Percentiles rank a stretch among this genome's conserved stretches.
Conservation (phyloP, 2,797 vertebrate genomes). For the Podargus strigoides region DNA sequence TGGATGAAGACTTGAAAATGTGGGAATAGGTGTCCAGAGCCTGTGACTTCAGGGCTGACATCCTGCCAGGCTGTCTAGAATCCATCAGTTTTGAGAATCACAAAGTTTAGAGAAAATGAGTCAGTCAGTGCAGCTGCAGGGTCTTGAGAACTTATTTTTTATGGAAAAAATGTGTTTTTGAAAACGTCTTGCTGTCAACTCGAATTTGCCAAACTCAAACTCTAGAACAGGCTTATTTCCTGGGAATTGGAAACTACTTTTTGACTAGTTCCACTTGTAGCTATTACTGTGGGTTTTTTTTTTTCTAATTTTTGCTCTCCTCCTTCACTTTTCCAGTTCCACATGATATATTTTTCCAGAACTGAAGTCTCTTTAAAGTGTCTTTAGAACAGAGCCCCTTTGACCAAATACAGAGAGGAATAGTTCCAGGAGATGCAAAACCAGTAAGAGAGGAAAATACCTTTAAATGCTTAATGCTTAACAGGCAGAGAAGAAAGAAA, state of each 20-base stretch:
- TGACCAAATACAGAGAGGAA: background rate
- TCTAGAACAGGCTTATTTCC: background rate
- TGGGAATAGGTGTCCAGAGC: background rate
- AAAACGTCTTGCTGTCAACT: background rate
- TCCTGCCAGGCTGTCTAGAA: background rate
- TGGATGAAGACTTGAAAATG: background rate
- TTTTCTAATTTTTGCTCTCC: background rate
- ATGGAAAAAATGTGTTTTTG: background rate
- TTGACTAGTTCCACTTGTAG: background rate
- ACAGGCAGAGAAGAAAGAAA: background rate
- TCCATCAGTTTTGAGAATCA: background rate
- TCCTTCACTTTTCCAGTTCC: background rate
- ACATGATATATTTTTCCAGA: background rate
- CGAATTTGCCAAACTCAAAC: background rate
- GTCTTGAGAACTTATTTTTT: background rate
- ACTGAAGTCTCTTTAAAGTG: background rate
- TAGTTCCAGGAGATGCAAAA: background rate
- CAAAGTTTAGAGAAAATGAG: background rate
- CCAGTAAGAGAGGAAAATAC: background rate
- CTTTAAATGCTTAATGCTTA: background rate
- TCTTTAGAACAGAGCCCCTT: background rate
- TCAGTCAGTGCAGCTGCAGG: background rate
- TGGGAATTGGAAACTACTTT: background rate
- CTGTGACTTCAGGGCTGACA: background rate
- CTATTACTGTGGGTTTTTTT: background rate